Base-by-base conservation (phyloP, 2,888 invertebrate species). In the Cyaniris semiargus region DNA sequence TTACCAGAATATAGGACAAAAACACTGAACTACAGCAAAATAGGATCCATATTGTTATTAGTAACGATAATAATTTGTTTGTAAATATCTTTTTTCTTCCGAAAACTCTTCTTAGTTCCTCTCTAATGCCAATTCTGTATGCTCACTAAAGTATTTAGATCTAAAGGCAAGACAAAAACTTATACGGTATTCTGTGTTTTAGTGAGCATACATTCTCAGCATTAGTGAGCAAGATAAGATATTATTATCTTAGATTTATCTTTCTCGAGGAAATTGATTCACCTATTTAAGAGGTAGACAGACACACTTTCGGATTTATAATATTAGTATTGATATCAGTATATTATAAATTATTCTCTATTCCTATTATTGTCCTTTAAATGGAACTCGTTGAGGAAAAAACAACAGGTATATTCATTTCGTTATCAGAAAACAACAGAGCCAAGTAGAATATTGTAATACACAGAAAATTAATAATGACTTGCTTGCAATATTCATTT, bases 311-410 rank as follows among this genome's bases (percentile, higher is more conserved):
- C 18, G 5, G 53, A 53, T 53, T 53, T 53, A 53, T 53, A 15
- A 18, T 53, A 53, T 53, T 18, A 53, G 53, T 53, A 5, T 18
- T 18, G 18, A 18, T 53, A 53, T 53, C 44, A 38, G 38, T 48
- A 48, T 4, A 48, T 13, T 15, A 48, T 48, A 48, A 48, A 15
- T 48, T 48, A 3, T 15, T 4, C 15, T 15, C 48, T 66, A 66
- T 66, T 66, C 6, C 27, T 66, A 66, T 66, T 66, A 66, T 66
- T 66, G 66, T 66, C 66, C 66, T 66, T 31, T 27, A 66, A 13
- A 66, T 27, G 66, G 15, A 66, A 66, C 66, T 66, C 18, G 13
- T 27, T 27, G 27, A 27, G 66, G 66, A 66, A 66, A 66, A 66
- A 15, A 23, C 21, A 10, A 31, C 27, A 27, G 66, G 27, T 60